Evolutionary conservation across 2,113 vertebrate genomes (phyloP).

Genomic region (Lethenteron reissneri): DNA sequence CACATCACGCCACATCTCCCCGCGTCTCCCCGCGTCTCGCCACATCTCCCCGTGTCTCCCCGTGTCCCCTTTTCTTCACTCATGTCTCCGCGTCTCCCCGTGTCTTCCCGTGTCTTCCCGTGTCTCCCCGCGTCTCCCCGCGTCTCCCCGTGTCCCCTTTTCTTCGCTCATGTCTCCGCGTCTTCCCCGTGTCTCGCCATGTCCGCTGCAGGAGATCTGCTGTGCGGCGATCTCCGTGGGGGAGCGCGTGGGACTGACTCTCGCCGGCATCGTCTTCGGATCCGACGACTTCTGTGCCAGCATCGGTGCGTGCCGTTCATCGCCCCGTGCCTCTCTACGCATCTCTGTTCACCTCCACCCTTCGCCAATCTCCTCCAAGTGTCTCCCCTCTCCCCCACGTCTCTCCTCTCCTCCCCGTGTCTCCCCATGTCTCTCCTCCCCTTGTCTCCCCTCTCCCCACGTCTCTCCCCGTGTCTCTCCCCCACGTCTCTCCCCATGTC

Average conservation of each 20-base stretch:
- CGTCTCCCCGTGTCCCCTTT: neutral
- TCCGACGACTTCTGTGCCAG: conserved; percentile 97
- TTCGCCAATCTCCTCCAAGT: too few species aligned
- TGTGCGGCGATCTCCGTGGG: conserved; percentile 37
- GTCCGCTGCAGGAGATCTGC: conserved; percentile 46
- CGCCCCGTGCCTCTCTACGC: too few species aligned
- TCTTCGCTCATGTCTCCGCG: neutral
- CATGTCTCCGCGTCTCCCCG: neutral
- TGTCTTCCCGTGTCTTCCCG: neutral
- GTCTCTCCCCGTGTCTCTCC: too few species aligned
- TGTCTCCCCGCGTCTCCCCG: neutral
- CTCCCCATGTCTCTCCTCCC: too few species aligned
- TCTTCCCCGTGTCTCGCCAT: neutral
- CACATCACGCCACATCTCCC: too few species aligned
- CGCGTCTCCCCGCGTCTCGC: too few species aligned
- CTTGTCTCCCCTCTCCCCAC: too few species aligned
- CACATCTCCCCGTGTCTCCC: neutral
- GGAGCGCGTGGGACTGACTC: conserved; percentile 39
- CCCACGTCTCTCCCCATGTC: too few species aligned
- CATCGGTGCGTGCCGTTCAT: conserved; percentile 40
- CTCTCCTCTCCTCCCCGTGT: too few species aligned
- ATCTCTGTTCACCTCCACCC: too few species aligned
- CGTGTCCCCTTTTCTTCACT: too few species aligned
- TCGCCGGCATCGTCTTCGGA: conserved; percentile 80
- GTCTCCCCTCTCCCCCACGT: too few species aligned